phyloP scores from a whole-genome alignment of 2,113 vertebrate species.

The Haemorhous mexicanus region DNA sequence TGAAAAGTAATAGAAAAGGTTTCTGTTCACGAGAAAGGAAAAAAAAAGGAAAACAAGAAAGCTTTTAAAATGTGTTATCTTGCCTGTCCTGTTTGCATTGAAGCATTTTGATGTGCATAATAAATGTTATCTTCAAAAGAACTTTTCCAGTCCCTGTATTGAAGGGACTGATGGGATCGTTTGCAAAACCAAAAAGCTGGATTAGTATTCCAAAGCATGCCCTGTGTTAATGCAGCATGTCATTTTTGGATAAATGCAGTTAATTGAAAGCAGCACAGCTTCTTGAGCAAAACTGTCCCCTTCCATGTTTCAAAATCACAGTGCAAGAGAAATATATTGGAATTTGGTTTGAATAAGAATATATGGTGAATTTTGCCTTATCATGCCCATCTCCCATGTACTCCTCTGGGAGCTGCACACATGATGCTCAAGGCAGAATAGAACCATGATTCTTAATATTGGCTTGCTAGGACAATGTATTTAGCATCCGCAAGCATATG shows the following conservation, averaged over 20 bases:
- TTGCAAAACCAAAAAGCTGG: conserved; percentile 56
- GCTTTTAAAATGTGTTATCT: conserved; percentile 61
- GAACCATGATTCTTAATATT: conserved; percentile 37
- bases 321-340: conserved; percentile 47
- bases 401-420: neutral
- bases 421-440: conserved; percentile 1
- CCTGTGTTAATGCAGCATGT: conserved; percentile 65
- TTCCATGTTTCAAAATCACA: neutral
- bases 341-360: conserved; percentile 63
- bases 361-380: conserved; percentile 14
- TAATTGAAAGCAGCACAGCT: conserved; percentile 22
- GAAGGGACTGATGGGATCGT: conserved; percentile 37
- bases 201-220: conserved; percentile 69
- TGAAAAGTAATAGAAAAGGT: conserved; percentile 38
- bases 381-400: neutral
- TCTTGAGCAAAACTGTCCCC: neutral
- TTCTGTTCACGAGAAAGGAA: conserved; percentile 53
- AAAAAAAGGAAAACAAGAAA: neutral
- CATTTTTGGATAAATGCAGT: conserved; percentile 42
- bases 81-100: conserved; percentile 72
- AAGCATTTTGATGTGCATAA: conserved; percentile 62
- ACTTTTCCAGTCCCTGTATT: conserved; percentile 38
- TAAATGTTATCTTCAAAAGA: conserved; percentile 55
- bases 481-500: conserved; percentile 20
- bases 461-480: neutral